Conservation (phyloP, 1,140 invertebrate genomes). For the Ooceraea biroi region DNA sequence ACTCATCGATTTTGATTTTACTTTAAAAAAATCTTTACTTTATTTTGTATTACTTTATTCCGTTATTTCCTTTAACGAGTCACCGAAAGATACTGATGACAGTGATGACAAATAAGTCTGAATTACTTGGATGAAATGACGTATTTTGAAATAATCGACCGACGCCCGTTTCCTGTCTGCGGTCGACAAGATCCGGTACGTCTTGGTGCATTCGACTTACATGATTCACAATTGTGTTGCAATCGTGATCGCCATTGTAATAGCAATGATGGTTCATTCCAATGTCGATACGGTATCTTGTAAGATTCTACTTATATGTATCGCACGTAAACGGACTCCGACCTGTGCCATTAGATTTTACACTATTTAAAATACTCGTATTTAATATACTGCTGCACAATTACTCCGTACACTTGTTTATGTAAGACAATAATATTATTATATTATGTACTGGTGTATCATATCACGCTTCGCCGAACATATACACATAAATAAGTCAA, state of each 20-base stretch:
- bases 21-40: neutral
- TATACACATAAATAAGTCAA: neutral
- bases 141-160: constrained; percentile 29
- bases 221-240: constrained; percentile 40
- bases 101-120: constrained; percentile 27
- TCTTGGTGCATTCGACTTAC: constrained; percentile 10
- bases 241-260: constrained; percentile 30
- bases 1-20: neutral
- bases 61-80: neutral
- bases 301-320: constrained; percentile 33
- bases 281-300: constrained; percentile 22
- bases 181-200: constrained; percentile 23
- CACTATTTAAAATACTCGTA: constrained; percentile 24
- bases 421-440: neutral
- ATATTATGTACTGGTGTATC: neutral
- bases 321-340: neutral
- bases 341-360: constrained; percentile 39
- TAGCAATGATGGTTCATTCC: constrained; percentile 22
- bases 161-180: constrained; percentile 46
- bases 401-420: neutral
- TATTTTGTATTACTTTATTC: neutral
- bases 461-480: neutral
- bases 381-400: neutral
- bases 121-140: constrained; percentile 10
- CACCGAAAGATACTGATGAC: neutral